phyloP scores from a whole-genome alignment of 2,888 invertebrate genomes.

The Tolmerus cingulatus region DNA sequence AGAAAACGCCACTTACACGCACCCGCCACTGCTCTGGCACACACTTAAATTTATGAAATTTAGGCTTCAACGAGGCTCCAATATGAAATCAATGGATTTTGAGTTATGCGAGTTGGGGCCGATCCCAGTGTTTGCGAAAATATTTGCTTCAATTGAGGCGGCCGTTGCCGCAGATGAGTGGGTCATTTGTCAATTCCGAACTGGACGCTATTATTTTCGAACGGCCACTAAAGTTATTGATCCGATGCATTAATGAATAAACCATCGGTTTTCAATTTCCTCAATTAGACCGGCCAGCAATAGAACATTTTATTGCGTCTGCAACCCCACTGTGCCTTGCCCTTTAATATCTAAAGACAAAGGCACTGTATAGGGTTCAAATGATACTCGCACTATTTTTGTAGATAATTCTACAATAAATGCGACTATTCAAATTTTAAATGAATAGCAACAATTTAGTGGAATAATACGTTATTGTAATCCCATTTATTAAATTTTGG shows the following conservation, averaged over 20 bases:
- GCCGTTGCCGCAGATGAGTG: conserved; percentile 21
- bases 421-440: too few relatives aligned
- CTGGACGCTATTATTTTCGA: conserved; percentile 4
- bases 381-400: not conserved
- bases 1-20: conserved; percentile 34
- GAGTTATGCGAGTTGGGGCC: conserved; percentile 24
- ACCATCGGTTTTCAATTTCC: conserved; percentile 14
- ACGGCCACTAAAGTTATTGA: conserved; percentile 30
- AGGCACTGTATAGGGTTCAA: not conserved
- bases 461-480: too few relatives aligned
- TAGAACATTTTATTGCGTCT: not conserved
- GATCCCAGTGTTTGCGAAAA: conserved; percentile 25
- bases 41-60: not conserved
- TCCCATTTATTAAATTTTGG: too few relatives aligned
- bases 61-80: conserved; percentile 11
- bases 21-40: not conserved
- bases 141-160: conserved; percentile 33
- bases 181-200: conserved; percentile 35
- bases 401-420: too few relatives aligned
- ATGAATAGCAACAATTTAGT: too few relatives aligned
- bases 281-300: not conserved
- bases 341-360: not conserved
- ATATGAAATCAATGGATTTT: conserved; percentile 36
- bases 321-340: not conserved
- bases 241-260: conserved; percentile 22